phyloP scores from a whole-genome alignment of 2,113 vertebrate species.

The Chloropsis hardwickii region DNA sequence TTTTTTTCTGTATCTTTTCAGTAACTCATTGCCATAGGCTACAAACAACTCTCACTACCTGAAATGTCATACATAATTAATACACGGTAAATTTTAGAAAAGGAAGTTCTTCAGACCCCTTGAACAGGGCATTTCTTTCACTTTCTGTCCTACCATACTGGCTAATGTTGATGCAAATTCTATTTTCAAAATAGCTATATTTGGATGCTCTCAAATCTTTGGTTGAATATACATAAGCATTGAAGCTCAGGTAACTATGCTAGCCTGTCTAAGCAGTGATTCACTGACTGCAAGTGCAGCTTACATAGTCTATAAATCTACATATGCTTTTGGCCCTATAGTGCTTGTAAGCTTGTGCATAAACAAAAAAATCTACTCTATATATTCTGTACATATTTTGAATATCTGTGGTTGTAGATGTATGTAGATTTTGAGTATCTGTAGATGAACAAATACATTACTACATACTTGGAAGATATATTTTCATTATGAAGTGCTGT shows the following conservation, averaged over 20 bases:
- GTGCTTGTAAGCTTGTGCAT: not conserved
- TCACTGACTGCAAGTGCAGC: not conserved
- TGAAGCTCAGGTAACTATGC: not conserved
- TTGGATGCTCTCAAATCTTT: not conserved
- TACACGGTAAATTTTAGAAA: not conserved
- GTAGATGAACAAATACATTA: not conserved
- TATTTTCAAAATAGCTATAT: not conserved
- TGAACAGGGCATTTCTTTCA: not conserved
- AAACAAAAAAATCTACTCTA: not conserved
- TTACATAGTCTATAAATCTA: not conserved
- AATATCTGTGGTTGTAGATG: not conserved
- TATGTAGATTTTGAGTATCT: not conserved
- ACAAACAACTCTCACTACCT: constrained; percentile 32
- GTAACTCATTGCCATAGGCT: constrained; percentile 17
- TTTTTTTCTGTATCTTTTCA: constrained; percentile 32
- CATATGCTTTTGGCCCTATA: not conserved
- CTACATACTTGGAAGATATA: not conserved
- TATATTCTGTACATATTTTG: not conserved
- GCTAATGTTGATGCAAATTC: not conserved
- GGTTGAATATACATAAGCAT: not conserved
- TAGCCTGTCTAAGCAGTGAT: not conserved
- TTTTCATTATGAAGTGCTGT: not conserved
- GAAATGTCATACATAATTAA: constrained; percentile 50
- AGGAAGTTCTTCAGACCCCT: not conserved
- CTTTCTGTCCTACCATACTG: not conserved